phyloP scores from a whole-genome alignment of 2,113 vertebrate species.

The Bubalus kerabau region DNA sequence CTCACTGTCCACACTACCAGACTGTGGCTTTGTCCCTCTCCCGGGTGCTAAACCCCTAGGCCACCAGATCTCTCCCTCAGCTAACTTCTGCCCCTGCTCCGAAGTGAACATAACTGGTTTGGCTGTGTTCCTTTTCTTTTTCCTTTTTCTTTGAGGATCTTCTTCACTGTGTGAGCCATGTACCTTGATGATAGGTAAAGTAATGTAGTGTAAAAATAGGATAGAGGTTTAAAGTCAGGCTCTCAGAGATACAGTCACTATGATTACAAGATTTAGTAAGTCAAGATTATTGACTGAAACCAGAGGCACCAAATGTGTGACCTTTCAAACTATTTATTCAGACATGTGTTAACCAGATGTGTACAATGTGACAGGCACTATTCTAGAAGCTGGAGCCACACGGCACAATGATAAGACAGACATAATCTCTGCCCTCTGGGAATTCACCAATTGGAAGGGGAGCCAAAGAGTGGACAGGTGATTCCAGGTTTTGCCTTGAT shows the following conservation, averaged over 20 bases:
- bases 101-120: not conserved
- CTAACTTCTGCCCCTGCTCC: not conserved
- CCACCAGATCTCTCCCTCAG: not conserved
- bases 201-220: not conserved
- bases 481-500: not conserved
- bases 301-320: not conserved
- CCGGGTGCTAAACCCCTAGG: not conserved
- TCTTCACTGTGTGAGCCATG: not conserved
- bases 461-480: not conserved
- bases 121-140: not conserved
- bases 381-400: not conserved
- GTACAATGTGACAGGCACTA: not conserved
- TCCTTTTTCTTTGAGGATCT: not conserved
- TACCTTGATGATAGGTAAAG: not conserved
- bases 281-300: not conserved
- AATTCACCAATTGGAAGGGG: not conserved
- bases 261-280: not conserved
- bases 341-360: not conserved
- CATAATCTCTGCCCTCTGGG: not conserved
- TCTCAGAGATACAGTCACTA: not conserved
- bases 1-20: accelerated
- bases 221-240: not conserved
- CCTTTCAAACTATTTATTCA: not conserved
- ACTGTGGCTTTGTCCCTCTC: not conserved
- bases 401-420: not conserved